Base-by-base conservation (phyloP, 2,113 vertebrate species). In the Ia io region DNA sequence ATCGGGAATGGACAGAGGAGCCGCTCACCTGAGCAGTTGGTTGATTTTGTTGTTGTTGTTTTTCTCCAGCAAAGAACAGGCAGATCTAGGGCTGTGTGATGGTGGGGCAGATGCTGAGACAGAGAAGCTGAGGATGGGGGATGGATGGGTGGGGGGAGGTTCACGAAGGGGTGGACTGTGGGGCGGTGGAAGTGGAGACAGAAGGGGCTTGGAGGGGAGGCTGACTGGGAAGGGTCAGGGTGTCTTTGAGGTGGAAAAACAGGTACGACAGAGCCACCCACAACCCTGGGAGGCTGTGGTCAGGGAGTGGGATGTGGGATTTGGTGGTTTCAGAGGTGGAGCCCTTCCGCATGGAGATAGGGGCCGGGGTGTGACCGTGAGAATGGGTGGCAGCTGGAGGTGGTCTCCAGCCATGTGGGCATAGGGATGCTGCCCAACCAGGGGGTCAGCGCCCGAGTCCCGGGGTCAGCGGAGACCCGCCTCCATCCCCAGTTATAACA, bases 61-160 rank as follows among this genome's bases (percentile, higher is more conserved):
- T 53, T 2, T 7, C 67, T n/a, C 42, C 30, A 53, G 47, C 69
- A 13, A 53, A 78, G 73, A 25, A 37, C n/a, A 69, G 47, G 20
- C n/a, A 1, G 35, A 0, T 3, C 10, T 1, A 30, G 37, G 53
- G 11, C 74, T 9, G 59, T 12, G 23, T n/a, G 65, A 9, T 1
- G 23, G 35, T 1, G 25, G 32, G 42, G 28, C 4, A 13, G 51
- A 8, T 25, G 76, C 28, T 1, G 23, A 14, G 37, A 3, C 7
- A 0, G 9, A 20, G 9, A 8, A 2, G 53, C 0, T 14, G 22
- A 20, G 35, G 40, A 10, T 20, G 7, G 12, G 35, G 28, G 18
- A 7, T 2, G 1, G 56, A n/a, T n/a, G n/a, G 20, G 53, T 8
- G 2, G 22, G 56, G 3, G 59, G 18, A 7, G 18, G 35, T 9